These are phyloP conservation scores for Cepaea hortensis DNA, from an alignment of 2,888 invertebrate genomes.

Conservation along the genomic window DNA sequence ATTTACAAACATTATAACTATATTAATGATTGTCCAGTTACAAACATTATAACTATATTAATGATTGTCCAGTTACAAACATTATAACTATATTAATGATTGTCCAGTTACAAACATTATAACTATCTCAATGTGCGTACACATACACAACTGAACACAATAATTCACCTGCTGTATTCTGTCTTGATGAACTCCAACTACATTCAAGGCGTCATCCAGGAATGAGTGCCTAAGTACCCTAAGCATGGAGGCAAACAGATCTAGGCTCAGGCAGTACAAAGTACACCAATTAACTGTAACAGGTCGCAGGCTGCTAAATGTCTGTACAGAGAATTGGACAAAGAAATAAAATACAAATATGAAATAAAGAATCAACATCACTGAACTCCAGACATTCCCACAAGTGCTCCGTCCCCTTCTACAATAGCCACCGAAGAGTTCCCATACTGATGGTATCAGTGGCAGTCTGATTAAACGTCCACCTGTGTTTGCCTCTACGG, in stretches of 20 bases:
- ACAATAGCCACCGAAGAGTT: too few relatives aligned
- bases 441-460: too few relatives aligned
- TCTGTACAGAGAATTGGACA: slow-evolving; percentile 14
- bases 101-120: background rate
- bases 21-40: too few relatives aligned
- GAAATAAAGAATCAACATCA: too few relatives aligned
- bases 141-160: background rate
- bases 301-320: slow-evolving; percentile 23
- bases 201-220: slow-evolving; percentile 75
- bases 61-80: too few relatives aligned
- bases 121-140: background rate
- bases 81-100: too few relatives aligned
- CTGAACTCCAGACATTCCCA: too few relatives aligned
- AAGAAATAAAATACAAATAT: background rate
- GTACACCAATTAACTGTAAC: slow-evolving; percentile 59
- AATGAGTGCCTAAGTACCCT: slow-evolving; percentile 72
- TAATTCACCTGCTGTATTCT: slow-evolving; percentile 74
- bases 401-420: too few relatives aligned
- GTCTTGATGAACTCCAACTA: slow-evolving; percentile 76
- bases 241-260: slow-evolving; percentile 71
- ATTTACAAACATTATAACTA: too few relatives aligned
- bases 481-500: too few relatives aligned
- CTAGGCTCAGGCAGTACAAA: slow-evolving; percentile 71
- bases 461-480: too few relatives aligned
- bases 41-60: too few relatives aligned